Conservation (phyloP, 1,140 invertebrate genomes). For the Bradysia coprophila region DNA sequence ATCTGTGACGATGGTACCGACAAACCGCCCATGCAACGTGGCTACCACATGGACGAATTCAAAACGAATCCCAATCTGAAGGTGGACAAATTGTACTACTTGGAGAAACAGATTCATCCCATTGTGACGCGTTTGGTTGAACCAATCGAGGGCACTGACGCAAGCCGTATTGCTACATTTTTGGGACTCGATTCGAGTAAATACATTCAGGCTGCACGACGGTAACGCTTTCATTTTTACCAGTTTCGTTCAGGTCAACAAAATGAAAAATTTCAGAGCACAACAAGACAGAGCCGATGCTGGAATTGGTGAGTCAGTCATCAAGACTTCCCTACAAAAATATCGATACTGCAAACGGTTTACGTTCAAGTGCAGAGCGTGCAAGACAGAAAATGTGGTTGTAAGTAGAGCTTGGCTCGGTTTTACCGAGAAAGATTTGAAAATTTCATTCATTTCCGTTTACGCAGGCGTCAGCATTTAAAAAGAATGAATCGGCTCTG, state of each 20-base stretch:
- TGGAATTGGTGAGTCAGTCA: conserved; percentile 20
- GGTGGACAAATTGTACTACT: conserved; percentile 69
- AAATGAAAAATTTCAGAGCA: conserved; percentile 3
- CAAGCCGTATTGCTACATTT: conserved; percentile 71
- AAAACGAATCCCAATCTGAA: conserved; percentile 45
- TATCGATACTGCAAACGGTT: conserved; percentile 60
- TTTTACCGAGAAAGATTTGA: too few relatives aligned
- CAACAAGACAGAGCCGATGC: conserved; percentile 8
- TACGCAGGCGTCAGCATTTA: conserved; percentile 27
- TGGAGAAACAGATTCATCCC: conserved; percentile 79
- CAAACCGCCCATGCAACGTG: conserved; percentile 74
- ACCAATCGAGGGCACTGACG: conserved; percentile 87
- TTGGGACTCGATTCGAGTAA: conserved; percentile 48
- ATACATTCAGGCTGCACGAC: conserved; percentile 18
- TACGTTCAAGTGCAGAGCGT: conserved; percentile 38
- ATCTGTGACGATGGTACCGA: conserved; percentile 79
- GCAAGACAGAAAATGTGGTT: conserved; percentile 37
- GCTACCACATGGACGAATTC: conserved; percentile 83
- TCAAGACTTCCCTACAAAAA: conserved; percentile 39
- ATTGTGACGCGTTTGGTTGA: conserved; percentile 88
- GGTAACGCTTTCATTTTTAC: conserved; percentile 7
- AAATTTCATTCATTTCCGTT: too few relatives aligned
- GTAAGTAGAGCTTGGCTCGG: too few relatives aligned
- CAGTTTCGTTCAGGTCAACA: background rate
- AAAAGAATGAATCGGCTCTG: conserved; percentile 32